phyloP scores from a whole-genome alignment of 2,113 vertebrate genomes.

The Rhinopithecus roxellana region DNA sequence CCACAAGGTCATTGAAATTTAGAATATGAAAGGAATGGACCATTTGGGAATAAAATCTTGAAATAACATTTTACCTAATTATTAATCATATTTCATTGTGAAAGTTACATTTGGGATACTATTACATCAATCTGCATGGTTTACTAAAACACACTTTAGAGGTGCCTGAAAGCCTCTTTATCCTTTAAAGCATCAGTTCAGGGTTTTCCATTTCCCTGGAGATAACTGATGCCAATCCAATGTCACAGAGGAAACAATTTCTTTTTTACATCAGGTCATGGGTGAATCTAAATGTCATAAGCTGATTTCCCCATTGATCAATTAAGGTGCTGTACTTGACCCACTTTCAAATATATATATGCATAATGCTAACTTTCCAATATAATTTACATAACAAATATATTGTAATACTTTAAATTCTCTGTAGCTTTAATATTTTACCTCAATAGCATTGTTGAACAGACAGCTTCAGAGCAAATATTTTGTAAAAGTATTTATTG shows the following conservation, averaged over 20 bases:
- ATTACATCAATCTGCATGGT: conserved; percentile 39
- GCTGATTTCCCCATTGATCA: conserved; percentile 60
- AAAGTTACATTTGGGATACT: conserved; percentile 76
- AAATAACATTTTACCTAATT: conserved; percentile 68
- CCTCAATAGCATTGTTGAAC: background rate
- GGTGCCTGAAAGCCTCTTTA: conserved; percentile 61
- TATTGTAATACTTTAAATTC: conserved; percentile 5
- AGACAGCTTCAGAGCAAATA: conserved; percentile 7
- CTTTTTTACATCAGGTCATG: conserved; percentile 17
- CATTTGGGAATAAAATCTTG: conserved; percentile 74
- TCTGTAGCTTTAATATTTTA: background rate
- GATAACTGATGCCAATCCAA: conserved; percentile 26
- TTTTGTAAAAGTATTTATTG: conserved; percentile 22
- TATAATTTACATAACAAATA: conserved; percentile 62
- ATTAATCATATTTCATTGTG: conserved; percentile 70
- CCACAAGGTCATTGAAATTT: conserved; percentile 71
- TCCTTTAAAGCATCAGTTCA: conserved; percentile 44
- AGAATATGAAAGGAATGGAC: conserved; percentile 69
- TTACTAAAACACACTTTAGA: conserved; percentile 57
- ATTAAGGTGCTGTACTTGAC: conserved; percentile 55
- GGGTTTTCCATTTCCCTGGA: conserved; percentile 47
- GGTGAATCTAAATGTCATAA: conserved; percentile 63
- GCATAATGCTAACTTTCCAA: conserved; percentile 41
- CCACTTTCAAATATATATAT: conserved; percentile 29
- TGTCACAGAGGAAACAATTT: conserved; percentile 39